Evolutionary conservation across 2,113 vertebrate species (phyloP), one percentile per base, ranked within the genome.

Genomic region (Narcine bancroftii): DNA sequence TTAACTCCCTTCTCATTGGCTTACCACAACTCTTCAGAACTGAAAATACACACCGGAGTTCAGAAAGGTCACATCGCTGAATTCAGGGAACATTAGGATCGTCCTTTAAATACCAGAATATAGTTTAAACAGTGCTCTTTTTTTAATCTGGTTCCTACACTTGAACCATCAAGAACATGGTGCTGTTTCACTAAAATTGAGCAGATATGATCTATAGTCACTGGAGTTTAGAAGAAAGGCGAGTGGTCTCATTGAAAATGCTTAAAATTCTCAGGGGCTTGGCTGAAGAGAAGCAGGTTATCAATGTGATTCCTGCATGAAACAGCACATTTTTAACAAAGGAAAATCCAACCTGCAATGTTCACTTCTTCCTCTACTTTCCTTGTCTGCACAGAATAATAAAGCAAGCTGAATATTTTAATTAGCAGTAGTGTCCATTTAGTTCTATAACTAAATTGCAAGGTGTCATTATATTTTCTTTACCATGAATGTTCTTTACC

Each of bases 1-100:
- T 91, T 91, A 91, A 91, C 39, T 29, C 33, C 39, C 42, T 69
- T 91, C 42, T 91, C 65, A 91, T 91, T 91, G 63, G 89, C 89
- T 69, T 91, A 65, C 36, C 6, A 69, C 2, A 91, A 45, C 42
- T 7, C 65, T 91, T 33, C 89, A 91, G 65, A 45, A 69, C 39
- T 47, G 26, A 91, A 66, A 47, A 65, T 91, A 91, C 89, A 89
- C 36, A 91, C 42, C 69, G 89, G 69, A 10, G 66, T 29, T 47
- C 9, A 56, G 47, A 56, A 60, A 87, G 81, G 53, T 87, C 81
- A 87, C 53, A n/a, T 36, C 36, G 53, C 81, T 36, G n/a, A 75
- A 75, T 39, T 75, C 36, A 75, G n/a, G 5, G 72, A 75, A 75
- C 39, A 75, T 15, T 39, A 17, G 72, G 19, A 75, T 3, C 2